Evolutionary conservation across 2,797 vertebrate genomes (phyloP), one percentile per base, ranked within the genome.

Genomic region (Pempheris klunzingeri): DNA sequence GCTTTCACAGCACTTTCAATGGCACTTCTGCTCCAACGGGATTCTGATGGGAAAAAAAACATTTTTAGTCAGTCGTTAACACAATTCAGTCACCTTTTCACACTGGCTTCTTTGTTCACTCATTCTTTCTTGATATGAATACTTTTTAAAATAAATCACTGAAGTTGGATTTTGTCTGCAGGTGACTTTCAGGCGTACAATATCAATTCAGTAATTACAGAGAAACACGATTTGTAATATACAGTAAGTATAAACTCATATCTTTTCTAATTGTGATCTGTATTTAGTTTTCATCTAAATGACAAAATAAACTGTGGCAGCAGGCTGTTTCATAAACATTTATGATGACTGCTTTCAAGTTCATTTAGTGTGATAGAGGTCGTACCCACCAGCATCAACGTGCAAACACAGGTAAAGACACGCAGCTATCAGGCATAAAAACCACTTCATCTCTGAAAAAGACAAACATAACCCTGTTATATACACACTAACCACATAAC

Each of bases 1-100:
- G 92, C 75, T 0, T 81, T 61, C 67, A 95, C 91, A 0, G 92
- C 92, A 1, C 47, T 78, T 73, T 85, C 57, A 13, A 94, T 87
- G 8, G 46, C 34, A 26, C 53, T 63, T 11, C 47, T 62, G 55
- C 65, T 88, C 44, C 87, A 24, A 43, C 4, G 52, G 12, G 26
- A 0, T 12, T 83, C 88, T 90, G 77, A 32, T 18, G 34, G 30
- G 12, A 74, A 77, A 18, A 50, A 70, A 77, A 77, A 55, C 28
- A 0, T 63, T 55, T 59, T 15, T 34, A 24, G 58, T 14, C 3
- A 24, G 28, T 44, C 20, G 32, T 24, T 17, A 43, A 44, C 28
- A 18, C 5, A 38, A 38, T 49, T 8, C 8, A 54, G 28, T 26
- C n/a, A 28, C 7, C 4, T 20, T 20, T 43, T n/a, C n/a, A n/a